Evolutionary conservation across 2,888 invertebrate species (phyloP).

Genomic region (Epinotia demarniana): DNA sequence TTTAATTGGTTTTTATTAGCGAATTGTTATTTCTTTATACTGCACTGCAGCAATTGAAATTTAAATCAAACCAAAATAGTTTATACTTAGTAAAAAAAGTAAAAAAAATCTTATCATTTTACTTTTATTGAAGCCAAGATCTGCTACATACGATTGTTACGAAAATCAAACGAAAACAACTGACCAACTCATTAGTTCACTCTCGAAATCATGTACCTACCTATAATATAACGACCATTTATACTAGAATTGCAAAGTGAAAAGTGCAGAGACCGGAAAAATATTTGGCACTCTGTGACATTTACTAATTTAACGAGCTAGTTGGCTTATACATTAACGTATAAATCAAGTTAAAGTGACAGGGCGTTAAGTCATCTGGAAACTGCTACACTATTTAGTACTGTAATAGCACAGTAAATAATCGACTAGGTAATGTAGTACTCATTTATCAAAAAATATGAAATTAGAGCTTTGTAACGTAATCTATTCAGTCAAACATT

Average conservation of each 20-base stretch:
- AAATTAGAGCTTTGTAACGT: constrained; percentile 41
- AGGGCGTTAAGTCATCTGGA: constrained; percentile 19
- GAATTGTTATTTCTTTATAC: background rate
- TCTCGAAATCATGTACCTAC: constrained; percentile 9
- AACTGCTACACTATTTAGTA: constrained; percentile 50
- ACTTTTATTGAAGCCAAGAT: background rate
- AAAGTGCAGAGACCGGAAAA: constrained; percentile 12
- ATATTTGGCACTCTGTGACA: constrained; percentile 5
- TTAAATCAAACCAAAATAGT: background rate
- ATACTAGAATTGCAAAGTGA: constrained; percentile 25
- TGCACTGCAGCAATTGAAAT: background rate
- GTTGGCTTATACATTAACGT: background rate
- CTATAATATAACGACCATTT: constrained; percentile 30
- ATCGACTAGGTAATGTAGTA: constrained; percentile 51
- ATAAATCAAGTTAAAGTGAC: constrained; percentile 6
- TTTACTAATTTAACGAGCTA: background rate
- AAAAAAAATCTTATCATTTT: too few relatives aligned
- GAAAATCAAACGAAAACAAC: background rate
- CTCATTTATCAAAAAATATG: constrained; percentile 52
- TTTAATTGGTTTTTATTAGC: background rate
- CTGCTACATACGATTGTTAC: constrained; percentile 2
- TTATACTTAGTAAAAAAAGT: background rate
- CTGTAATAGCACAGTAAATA: constrained; percentile 55
- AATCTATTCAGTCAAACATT: constrained; percentile 22
- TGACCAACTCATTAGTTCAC: constrained; percentile 29